phyloP scores from a whole-genome alignment of 1,140 invertebrate genomes.

The Nasonia vitripennis region DNA sequence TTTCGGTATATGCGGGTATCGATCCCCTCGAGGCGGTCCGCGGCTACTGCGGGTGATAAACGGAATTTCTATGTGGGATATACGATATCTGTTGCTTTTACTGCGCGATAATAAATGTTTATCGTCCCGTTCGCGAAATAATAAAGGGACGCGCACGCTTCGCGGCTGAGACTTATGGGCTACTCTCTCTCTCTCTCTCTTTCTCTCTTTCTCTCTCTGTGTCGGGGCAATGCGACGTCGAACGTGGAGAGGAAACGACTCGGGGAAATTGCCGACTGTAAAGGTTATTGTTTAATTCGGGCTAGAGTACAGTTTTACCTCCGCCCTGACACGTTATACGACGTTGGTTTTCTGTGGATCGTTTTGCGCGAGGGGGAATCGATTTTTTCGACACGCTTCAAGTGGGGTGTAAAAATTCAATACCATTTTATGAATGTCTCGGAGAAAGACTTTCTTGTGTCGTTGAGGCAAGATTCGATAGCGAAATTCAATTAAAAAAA shows the following conservation, averaged over 20 bases:
- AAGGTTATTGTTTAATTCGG: constrained; percentile 1
- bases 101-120: constrained; percentile 28
- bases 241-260: not conserved
- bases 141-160: not conserved
- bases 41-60: not conserved
- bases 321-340: not conserved
- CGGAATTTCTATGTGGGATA: not conserved
- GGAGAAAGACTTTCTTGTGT: too few species aligned
- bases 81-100: constrained; percentile 27
- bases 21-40: too few species aligned
- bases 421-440: too few species aligned
- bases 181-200: not conserved
- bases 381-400: too few species aligned
- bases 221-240: not conserved
- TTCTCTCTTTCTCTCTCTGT: not conserved
- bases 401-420: too few species aligned
- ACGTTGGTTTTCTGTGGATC: not conserved
- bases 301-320: not conserved
- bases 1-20: not conserved
- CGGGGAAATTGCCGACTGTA: constrained; percentile 2
- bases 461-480: too few species aligned
- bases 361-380: too few species aligned
- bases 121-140: constrained; percentile 19
- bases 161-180: not conserved
- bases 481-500: too few species aligned